Evolutionary conservation across 64 coral and sea anemone genomes (phyloP).

Genomic region (Actinia equina): DNA sequence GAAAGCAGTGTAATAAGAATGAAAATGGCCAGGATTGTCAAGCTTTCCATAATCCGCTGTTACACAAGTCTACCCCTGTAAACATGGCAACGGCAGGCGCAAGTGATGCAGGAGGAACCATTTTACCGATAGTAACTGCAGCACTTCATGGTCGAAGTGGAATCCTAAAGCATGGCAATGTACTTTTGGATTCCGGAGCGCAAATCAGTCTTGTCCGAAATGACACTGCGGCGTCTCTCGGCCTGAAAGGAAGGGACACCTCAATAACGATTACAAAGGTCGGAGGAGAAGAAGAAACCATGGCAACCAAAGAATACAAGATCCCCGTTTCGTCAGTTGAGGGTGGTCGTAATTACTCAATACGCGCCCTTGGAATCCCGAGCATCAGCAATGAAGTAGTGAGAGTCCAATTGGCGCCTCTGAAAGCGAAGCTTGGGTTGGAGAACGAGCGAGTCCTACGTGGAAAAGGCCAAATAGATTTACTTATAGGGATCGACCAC

Average conservation of each 20-base stretch:
- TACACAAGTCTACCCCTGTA: neutral
- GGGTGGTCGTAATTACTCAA: neutral
- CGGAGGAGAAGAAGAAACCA: constrained; percentile 48
- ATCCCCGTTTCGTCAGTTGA: neutral
- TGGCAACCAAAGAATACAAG: constrained; percentile 34
- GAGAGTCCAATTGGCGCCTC: neutral
- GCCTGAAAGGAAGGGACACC: constrained; percentile 32
- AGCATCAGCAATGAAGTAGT: constrained; percentile 34
- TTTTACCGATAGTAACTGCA: constrained; percentile 15
- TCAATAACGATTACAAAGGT: constrained; percentile 34
- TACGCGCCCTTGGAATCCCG: constrained; percentile 57
- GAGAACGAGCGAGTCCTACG: constrained; percentile 38
- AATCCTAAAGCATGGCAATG: constrained; percentile 10
- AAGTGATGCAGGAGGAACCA: neutral
- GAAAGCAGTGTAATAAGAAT: neutral
- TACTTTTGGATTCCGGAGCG: constrained; percentile 37
- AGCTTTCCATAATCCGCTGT: constrained; percentile 21
- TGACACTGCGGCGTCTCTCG: constrained; percentile 5
- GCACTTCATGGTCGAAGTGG: constrained; percentile 9
- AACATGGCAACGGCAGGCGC: neutral
- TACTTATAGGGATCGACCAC: constrained; percentile 44
- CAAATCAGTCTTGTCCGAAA: constrained; percentile 27
- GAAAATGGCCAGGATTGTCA: constrained; percentile 15
- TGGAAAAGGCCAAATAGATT: constrained; percentile 8
- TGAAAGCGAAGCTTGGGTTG: constrained; percentile 29